Evolutionary conservation across 1,140 invertebrate species (phyloP).

Genomic region (Calephelis virginiensis): DNA sequence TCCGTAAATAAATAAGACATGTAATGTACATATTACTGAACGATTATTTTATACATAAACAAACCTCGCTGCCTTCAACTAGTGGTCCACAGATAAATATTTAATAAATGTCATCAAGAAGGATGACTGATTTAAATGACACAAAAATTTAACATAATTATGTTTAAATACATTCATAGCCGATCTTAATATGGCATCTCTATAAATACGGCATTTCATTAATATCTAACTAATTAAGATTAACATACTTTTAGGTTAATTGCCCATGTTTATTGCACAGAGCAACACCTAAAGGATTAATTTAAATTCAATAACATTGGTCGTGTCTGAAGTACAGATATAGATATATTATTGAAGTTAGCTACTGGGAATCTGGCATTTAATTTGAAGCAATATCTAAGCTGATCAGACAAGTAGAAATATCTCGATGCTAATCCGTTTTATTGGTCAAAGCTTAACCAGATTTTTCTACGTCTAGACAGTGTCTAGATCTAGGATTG

Average conservation of each 20-base stretch:
- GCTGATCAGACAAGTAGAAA: slow-evolving; percentile 70
- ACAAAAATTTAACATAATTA: not conserved
- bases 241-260: slow-evolving; percentile 12
- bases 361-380: slow-evolving; percentile 76
- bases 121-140: not conserved
- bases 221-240: slow-evolving; percentile 7
- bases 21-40: too few relatives aligned
- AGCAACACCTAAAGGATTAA: slow-evolving; percentile 40
- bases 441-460: slow-evolving; percentile 72
- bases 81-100: too few relatives aligned
- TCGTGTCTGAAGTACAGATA: slow-evolving; percentile 24
- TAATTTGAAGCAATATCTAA: slow-evolving; percentile 63
- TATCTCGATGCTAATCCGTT: slow-evolving; percentile 71
- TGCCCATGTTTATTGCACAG: slow-evolving; percentile 19
- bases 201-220: not conserved
- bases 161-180: not conserved
- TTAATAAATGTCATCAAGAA: too few relatives aligned
- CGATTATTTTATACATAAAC: too few relatives aligned
- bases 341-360: slow-evolving; percentile 48
- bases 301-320: slow-evolving; percentile 33
- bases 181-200: not conserved
- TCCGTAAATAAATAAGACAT: too few relatives aligned
- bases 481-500: slow-evolving; percentile 43
- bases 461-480: slow-evolving; percentile 66
- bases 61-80: too few relatives aligned